These are phyloP conservation scores for Aricia artaxerxes DNA, from an alignment of 2,888 invertebrate genomes.

Conservation along the genomic window DNA sequence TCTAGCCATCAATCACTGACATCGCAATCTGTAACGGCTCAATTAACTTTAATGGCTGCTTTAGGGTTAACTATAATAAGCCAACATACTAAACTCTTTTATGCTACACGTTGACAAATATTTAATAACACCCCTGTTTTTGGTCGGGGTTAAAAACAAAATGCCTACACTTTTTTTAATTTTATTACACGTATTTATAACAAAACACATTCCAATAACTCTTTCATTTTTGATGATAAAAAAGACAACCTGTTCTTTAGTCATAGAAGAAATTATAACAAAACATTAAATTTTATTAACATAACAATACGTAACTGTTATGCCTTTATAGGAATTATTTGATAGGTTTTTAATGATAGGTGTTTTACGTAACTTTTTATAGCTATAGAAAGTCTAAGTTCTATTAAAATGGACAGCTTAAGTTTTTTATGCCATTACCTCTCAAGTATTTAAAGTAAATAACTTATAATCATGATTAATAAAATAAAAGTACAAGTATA, in stretches of 20 bases:
- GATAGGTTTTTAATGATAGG: slow-evolving; percentile 10
- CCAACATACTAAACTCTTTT: not conserved
- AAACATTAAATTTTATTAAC: not conserved
- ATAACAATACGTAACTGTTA: not conserved
- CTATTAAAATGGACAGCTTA: slow-evolving; percentile 3
- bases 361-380: slow-evolving; percentile 3
- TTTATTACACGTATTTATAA: no score
- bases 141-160: no score
- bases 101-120: not conserved
- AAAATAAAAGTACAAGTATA: not conserved
- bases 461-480: not conserved
- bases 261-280: not conserved
- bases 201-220: no score
- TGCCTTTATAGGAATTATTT: not conserved
- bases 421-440: not conserved
- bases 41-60: not conserved
- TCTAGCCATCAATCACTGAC: slow-evolving; percentile 22
- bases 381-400: slow-evolving; percentile 16
- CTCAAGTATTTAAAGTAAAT: not conserved
- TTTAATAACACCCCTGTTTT: no score
- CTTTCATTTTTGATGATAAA: no score
- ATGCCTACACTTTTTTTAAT: no score
- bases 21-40: not conserved
- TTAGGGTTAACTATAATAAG: not conserved
- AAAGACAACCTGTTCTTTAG: no score